Evolutionary conservation across 2,888 invertebrate genomes (phyloP), one percentile per base, ranked within the genome.

Genomic region (Clitarchus hookeri): DNA sequence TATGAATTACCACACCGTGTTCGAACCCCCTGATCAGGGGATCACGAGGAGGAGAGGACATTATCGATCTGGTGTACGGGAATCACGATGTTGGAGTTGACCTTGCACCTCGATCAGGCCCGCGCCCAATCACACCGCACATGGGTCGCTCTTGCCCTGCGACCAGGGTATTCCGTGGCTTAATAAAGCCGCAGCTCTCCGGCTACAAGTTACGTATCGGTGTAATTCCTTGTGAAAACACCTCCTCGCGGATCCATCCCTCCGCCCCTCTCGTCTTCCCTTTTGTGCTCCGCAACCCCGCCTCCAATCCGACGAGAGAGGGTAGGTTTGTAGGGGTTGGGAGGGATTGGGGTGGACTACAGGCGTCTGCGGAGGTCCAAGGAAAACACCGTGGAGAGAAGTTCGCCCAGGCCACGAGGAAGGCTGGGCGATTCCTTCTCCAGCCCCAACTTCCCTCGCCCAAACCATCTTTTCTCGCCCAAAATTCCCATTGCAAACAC

Each of bases 111-210:
- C 36, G 36, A 36, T 36, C 36, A 36, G 36, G 36, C 36, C 36
- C 36, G 36, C 48, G 3, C 48, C 48, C 48, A 48, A 48, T 48
- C 48, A 48, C 12, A 8, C 12, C 48, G 48, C 48, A 48, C 48
- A 13, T 48, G 48, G 48, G 11, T 48, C 48, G 48, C 8, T 48
- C 48, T 48, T 8, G 48, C 48, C 48, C 48, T 16, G 48, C 48
- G 65, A 23, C 65, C 13, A n/a, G 65, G 65, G 65, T 65, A 65
- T 65, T 65, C 16, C 65, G 65, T 65, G 65, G 65, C 65, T 65
- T 65, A 65, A 65, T 65, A 65, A 65, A 65, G 65, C 65, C 65
- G 65, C 65, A 65, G 65, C 65, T 65, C 65, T 65, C 65, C 65
- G 65, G 65, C 65, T 65, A 65, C 65, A 65, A 65, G 65, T 65